Base-by-base conservation (phyloP, 2,888 invertebrate genomes). In the Zaprionus obscuricornis region DNA sequence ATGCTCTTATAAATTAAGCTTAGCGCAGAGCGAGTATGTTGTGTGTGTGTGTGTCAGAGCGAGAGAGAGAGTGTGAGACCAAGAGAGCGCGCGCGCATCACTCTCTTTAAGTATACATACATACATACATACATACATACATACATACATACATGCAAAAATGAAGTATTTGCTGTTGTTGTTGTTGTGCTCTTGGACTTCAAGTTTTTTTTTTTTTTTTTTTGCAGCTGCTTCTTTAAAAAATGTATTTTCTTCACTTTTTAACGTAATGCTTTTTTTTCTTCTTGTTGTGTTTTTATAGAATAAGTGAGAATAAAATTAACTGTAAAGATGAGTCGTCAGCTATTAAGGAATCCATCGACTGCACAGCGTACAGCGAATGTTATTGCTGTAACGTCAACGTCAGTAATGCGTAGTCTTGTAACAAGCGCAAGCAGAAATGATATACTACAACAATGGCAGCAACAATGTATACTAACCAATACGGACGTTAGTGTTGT, bases 281-380 rank as follows among this genome's bases (percentile, higher is more conserved):
- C n/a, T n/a, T n/a, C n/a, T n/a, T n/a, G n/a, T n/a, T n/a, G n/a
- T n/a, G n/a, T n/a, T 24, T 33, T n/a, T 18, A 31, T 13, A 11
- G 20, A 40, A 42, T 4, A 13, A 17, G n/a, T n/a, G n/a, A 1
- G 6, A 5, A 11, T 13, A 18, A 43, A 46, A 51, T 42, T 31
- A 33, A 52, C 26, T 40, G 20, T 16, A 1, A 58, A 66, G 33
- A 88, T 89, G 88, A 87, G 83, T 66, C 86, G 86, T 18, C 66
- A 88, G 47, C 65, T 89, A 40, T 69, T 87, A 36, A 86, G 71
- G 56, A 82, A 77, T 59, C 73, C 83, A 20, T 37, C 55, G 34
- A 46, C 66, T 22, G 40, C 84, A 6, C 77, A 82, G 52, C 74
- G 83, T 16, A 67, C 78, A 11, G 74, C 66, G 50, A 52, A 26